Evolutionary conservation across 2,113 vertebrate genomes (phyloP).

Genomic region (Aptenodytes forsteri): DNA sequence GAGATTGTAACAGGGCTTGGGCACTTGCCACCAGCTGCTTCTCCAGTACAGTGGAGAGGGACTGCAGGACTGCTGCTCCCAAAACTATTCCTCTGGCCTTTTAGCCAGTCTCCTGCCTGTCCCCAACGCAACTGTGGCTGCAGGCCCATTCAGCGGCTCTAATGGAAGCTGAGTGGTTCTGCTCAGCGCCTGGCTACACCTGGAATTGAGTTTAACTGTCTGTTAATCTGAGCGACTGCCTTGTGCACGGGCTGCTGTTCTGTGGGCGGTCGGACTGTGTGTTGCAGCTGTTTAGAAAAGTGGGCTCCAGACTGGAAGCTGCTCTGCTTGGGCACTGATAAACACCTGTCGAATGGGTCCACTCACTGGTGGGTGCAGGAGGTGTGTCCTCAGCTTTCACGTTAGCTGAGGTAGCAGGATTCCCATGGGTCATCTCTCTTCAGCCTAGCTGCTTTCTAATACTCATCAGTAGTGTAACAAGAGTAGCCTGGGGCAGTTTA

Average conservation of each 20-base stretch:
- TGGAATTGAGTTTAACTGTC: neutral
- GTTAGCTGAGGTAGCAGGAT: neutral
- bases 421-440: neutral
- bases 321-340: neutral
- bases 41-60: neutral
- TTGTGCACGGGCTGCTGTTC: fast-evolving
- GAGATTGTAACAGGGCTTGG: neutral
- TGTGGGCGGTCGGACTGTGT: neutral
- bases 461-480: neutral
- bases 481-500: neutral
- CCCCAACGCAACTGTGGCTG: neutral
- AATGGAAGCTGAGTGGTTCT: neutral
- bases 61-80: neutral
- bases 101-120: neutral
- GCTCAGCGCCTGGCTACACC: neutral
- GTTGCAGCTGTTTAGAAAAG: neutral
- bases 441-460: neutral
- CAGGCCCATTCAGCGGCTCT: neutral
- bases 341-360: neutral
- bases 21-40: neutral
- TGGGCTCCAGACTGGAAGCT: neutral
- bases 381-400: neutral
- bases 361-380: neutral
- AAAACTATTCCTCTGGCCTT: neutral
- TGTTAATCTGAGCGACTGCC: neutral